These are phyloP conservation scores for Reticulitermes speratus DNA, from an alignment of 1,140 invertebrate genomes.

Conservation along the genomic window DNA sequence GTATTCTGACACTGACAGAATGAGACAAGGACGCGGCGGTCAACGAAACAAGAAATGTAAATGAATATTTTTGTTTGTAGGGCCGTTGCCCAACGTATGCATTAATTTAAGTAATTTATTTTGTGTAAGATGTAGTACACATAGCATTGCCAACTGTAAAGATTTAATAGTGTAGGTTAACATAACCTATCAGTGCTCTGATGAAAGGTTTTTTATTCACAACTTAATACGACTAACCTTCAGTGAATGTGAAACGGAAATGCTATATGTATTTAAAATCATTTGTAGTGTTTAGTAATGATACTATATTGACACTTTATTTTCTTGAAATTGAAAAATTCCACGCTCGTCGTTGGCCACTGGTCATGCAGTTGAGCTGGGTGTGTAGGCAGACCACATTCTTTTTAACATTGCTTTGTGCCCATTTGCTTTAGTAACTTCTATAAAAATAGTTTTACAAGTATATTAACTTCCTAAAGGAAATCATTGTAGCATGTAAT, in stretches of 20 bases:
- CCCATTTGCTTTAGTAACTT: no score
- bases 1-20: conserved; percentile 46
- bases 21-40: conserved; percentile 54
- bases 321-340: background rate
- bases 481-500: no score
- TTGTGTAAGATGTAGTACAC: conserved; percentile 23
- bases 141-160: conserved; percentile 23
- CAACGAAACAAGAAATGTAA: conserved; percentile 55
- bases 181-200: conserved; percentile 20
- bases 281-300: background rate
- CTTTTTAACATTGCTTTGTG: no score
- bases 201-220: background rate
- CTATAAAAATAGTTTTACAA: no score
- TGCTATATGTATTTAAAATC: background rate
- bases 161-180: conserved; percentile 21
- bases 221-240: background rate
- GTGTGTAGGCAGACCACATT: no score
- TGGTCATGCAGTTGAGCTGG: background rate
- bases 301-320: background rate
- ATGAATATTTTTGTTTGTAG: conserved; percentile 38
- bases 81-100: conserved; percentile 12
- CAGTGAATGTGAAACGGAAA: background rate
- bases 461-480: no score
- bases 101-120: conserved; percentile 22
- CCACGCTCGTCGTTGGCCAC: background rate